Evolutionary conservation across 2,113 vertebrate species (phyloP).

Genomic region (Acinonyx jubatus): DNA sequence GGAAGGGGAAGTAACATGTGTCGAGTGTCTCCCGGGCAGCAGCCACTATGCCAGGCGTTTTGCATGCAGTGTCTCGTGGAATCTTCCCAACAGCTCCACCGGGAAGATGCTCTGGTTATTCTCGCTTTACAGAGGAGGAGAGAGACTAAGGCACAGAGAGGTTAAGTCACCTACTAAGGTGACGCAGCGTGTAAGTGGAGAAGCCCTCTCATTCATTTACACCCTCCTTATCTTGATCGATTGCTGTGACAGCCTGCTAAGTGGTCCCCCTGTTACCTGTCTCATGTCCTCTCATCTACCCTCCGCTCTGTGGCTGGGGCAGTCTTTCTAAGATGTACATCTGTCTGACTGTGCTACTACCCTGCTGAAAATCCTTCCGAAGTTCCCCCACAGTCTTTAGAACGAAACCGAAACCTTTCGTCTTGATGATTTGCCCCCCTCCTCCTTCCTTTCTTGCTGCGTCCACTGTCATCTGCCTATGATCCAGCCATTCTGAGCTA

Average conservation of each 20-base stretch:
- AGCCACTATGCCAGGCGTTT: constrained; percentile 5
- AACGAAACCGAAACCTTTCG: constrained; percentile 8
- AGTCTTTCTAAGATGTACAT: background rate
- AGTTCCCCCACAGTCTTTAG: background rate
- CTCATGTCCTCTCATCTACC: background rate
- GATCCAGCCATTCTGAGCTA: background rate
- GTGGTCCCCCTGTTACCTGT: background rate
- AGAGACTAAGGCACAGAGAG: background rate
- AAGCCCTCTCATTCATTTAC: background rate
- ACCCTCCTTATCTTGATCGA: background rate
- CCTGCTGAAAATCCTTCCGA: constrained; percentile 1
- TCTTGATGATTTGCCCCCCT: background rate
- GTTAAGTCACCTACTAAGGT: background rate
- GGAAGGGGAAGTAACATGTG: background rate
- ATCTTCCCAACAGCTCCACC: background rate
- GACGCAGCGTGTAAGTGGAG: background rate
- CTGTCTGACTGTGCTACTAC: background rate
- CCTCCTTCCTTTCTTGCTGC: background rate
- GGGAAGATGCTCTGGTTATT: background rate
- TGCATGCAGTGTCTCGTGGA: background rate
- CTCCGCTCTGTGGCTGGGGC: background rate
- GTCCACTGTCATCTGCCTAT: background rate
- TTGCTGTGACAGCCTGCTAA: background rate
- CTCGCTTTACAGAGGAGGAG: background rate
- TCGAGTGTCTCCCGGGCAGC: background rate